Evolutionary conservation across 1,140 invertebrate species (phyloP).

Genomic region (Zaprionus camerounensis): DNA sequence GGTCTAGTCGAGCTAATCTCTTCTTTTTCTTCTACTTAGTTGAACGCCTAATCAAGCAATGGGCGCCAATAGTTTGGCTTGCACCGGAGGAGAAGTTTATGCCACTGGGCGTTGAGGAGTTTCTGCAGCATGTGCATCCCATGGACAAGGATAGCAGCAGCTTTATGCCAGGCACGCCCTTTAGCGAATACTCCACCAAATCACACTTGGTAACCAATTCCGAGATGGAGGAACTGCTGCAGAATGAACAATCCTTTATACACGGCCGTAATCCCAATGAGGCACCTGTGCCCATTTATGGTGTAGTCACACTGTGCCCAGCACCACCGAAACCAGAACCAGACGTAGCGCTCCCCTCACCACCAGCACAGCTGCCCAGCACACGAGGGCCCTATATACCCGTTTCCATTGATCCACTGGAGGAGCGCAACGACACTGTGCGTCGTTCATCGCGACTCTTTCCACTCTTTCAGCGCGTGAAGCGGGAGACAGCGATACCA

Average conservation of each 20-base stretch:
- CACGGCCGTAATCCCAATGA: conserved; percentile 86
- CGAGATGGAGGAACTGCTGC: conserved; percentile 85
- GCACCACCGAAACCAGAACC: conserved; percentile 16
- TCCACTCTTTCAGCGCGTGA: conserved; percentile 70
- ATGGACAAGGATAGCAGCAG: conserved; percentile 75
- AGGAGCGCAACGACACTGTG: conserved; percentile 67
- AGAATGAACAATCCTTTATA: conserved; percentile 86
- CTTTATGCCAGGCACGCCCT: conserved; percentile 62
- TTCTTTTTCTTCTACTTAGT: conserved; percentile 74
- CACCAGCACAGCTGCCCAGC: conserved; percentile 42
- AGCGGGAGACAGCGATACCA: conserved; percentile 34
- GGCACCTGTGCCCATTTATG: conserved; percentile 87
- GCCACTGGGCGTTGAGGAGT: conserved; percentile 87
- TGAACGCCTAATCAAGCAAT: conserved; percentile 85
- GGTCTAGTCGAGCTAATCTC: conserved; percentile 25
- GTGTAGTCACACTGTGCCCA: conserved; percentile 85
- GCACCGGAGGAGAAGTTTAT: conserved; percentile 87
- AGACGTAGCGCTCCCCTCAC: neutral
- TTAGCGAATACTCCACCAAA: conserved; percentile 82
- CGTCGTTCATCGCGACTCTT: conserved; percentile 71
- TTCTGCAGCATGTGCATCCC: conserved; percentile 86
- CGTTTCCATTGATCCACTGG: conserved; percentile 73
- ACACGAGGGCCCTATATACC: conserved; percentile 72
- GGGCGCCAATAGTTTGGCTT: conserved; percentile 88
- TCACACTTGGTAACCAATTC: conserved; percentile 86